These are phyloP conservation scores for Acronicta aceris DNA, from an alignment of 2,888 invertebrate genomes.

Conservation along the genomic window DNA sequence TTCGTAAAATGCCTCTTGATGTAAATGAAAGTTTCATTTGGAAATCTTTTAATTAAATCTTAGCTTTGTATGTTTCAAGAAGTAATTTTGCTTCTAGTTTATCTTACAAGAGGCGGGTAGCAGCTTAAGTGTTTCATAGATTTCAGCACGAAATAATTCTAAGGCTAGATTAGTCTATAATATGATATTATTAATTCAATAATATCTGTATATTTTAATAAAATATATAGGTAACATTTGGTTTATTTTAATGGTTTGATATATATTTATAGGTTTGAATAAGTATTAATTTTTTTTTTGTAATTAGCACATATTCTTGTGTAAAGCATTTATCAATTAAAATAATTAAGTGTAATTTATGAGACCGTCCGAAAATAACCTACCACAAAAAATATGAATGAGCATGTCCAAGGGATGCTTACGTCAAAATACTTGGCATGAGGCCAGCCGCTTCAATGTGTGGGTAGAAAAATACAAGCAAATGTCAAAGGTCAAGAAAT, in stretches of 20 bases:
- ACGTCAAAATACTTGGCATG: slow-evolving; percentile 71
- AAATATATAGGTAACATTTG: no score
- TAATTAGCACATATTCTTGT: no score
- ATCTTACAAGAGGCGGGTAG: neutral
- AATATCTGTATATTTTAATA: no score
- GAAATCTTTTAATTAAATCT: slow-evolving; percentile 69
- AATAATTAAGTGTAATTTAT: neutral
- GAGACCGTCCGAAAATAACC: slow-evolving; percentile 13
- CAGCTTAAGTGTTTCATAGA: neutral
- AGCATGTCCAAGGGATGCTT: slow-evolving; percentile 60
- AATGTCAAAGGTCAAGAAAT: slow-evolving; percentile 74
- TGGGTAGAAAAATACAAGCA: slow-evolving; percentile 62
- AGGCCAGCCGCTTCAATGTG: slow-evolving; percentile 63
- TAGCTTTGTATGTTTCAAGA: slow-evolving; percentile 41
- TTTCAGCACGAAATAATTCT: neutral
- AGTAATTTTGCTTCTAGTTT: slow-evolving; percentile 12
- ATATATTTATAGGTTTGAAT: no score
- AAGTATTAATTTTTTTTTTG: no score
- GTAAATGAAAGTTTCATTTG: slow-evolving; percentile 36
- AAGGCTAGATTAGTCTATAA: neutral
- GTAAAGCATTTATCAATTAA: neutral
- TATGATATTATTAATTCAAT: neutral
- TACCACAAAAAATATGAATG: slow-evolving; percentile 71
- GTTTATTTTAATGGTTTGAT: no score
- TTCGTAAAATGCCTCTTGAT: slow-evolving; percentile 36